Evolutionary conservation across 2,888 invertebrate species (phyloP).

Genomic region (Choreutis nemorana): DNA sequence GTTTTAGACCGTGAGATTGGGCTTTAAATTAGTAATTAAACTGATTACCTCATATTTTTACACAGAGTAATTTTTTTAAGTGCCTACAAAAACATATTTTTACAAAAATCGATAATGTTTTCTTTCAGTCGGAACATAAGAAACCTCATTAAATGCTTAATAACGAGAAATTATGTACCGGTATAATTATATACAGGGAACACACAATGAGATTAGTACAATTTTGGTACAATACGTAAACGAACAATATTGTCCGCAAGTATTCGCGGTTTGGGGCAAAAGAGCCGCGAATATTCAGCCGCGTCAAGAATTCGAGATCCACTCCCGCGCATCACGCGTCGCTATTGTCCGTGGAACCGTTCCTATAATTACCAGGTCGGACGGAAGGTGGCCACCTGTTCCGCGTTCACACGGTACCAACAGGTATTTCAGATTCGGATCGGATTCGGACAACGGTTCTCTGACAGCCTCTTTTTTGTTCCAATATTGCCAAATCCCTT

Average conservation of each 20-base stretch:
- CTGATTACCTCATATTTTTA: too few species aligned
- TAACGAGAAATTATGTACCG: neutral
- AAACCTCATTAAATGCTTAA: too few species aligned
- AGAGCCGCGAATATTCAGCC: constrained; percentile 22
- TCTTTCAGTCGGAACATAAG: too few species aligned
- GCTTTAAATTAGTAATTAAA: too few species aligned
- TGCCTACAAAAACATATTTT: too few species aligned
- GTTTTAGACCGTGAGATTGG: constrained; percentile 7
- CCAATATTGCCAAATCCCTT: neutral
- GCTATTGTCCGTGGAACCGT: constrained; percentile 37
- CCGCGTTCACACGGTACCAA: constrained; percentile 57
- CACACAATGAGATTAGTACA: too few species aligned
- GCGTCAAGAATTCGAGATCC: constrained; percentile 15
- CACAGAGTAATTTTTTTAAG: too few species aligned
- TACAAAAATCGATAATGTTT: too few species aligned
- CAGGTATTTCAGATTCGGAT: constrained; percentile 39
- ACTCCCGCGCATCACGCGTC: constrained; percentile 47
- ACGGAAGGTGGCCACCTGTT: constrained; percentile 54
- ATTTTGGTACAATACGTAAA: too few species aligned
- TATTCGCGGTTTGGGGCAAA: too few species aligned
- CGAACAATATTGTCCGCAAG: too few species aligned
- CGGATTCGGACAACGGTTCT: constrained; percentile 29
- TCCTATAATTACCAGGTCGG: constrained; percentile 47
- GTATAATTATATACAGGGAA: too few species aligned
- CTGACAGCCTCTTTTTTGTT: constrained; percentile 1